Base-by-base conservation (phyloP, 1,140 invertebrate genomes). In the Psix sp. region DNA sequence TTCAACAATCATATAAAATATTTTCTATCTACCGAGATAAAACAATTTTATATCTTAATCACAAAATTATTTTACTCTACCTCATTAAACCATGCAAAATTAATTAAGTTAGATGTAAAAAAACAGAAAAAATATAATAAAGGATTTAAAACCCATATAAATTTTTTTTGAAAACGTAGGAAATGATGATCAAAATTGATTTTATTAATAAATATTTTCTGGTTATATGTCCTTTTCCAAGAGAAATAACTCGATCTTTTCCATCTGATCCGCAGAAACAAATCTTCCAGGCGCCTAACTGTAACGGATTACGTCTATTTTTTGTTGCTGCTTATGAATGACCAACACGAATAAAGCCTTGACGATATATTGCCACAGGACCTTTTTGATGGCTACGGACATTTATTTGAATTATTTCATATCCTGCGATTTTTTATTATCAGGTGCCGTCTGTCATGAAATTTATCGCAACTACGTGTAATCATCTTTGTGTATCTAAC, bases 341-440 rank as follows among this genome's bases (percentile, higher is more conserved):
- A 85, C 83, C 84, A 74, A 78, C 77, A 65, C 72, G 82, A 82
- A 85, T 85, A 84, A 86, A 82, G 77, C 77, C 42, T 16, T 17
- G 26, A 70, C 48, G 65, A 84, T 84, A 84, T 82, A 85, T 85
- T 78, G 81, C 59, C 51, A 45, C 45, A 15, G 71, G 57, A 66
- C 57, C 70, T 48, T 63, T 60, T 68, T 67, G 57, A 72, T 67
- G 74, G 63, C 45, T 29, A 6, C 57, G 54, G 54, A 77, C 83
- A 85, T 85, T 85, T 81, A 76, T 84, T 84, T 85, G 84, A 85
- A 85, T 85, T 85, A 85, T 83, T 83, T 83, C 81, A 81, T 83
- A 84, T 76, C 78, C 82, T 16, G 63, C 72, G 78, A 85, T 85
- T 84, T 85, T 85, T 85, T 83, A 84, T 84, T 84, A 77, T 77